Evolutionary conservation across 2,113 vertebrate genomes (phyloP).

Genomic region (Brienomyrus longianalis): DNA sequence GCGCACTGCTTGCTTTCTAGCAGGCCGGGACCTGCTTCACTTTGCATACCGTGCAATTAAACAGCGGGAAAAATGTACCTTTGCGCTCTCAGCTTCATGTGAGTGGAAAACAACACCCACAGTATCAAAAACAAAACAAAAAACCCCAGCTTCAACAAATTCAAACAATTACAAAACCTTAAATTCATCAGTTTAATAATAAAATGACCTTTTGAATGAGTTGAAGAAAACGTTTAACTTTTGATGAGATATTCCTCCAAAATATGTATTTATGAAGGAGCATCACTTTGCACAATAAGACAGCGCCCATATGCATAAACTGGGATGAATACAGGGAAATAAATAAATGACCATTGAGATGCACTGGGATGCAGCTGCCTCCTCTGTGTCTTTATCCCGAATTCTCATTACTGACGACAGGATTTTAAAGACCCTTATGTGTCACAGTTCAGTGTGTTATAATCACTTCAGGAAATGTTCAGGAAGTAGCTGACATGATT

Average conservation of each 20-base stretch:
- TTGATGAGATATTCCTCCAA: neutral
- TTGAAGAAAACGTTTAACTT: neutral
- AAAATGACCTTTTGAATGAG: neutral
- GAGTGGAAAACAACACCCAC: neutral
- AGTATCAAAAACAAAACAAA: neutral
- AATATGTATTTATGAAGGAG: neutral
- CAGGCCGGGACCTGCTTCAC: neutral
- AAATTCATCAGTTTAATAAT: neutral
- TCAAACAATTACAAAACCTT: neutral
- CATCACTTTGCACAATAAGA: neutral
- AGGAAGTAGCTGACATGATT: neutral
- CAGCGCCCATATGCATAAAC: neutral
- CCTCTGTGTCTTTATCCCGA: neutral
- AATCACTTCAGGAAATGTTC: conserved; percentile 23
- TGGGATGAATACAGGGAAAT: neutral
- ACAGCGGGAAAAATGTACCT: neutral
- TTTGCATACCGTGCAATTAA: conserved; percentile 3
- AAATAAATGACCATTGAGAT: neutral
- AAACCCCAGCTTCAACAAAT: neutral
- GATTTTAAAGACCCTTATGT: neutral
- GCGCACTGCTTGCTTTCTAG: neutral
- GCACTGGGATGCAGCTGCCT: neutral
- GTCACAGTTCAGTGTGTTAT: conserved; percentile 12
- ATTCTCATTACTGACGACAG: neutral
- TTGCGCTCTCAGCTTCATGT: neutral